Evolutionary conservation across 2,888 invertebrate genomes (phyloP), one percentile per base, ranked within the genome.

Genomic region (Drosophila paucipuncta): DNA sequence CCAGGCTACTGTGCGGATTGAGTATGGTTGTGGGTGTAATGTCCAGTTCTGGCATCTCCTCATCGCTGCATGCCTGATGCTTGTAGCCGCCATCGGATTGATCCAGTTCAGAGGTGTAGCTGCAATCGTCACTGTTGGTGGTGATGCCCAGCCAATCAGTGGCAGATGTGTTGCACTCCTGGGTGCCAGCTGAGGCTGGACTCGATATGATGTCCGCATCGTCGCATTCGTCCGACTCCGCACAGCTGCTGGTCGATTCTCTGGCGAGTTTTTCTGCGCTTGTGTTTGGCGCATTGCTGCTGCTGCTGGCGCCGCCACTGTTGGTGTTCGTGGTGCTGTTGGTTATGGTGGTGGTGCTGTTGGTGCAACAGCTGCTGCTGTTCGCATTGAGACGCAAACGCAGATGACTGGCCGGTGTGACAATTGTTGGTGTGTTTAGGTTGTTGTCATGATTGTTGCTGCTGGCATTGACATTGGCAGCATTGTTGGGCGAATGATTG

Each of bases 111-210:
- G 97, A 97, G 83, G 96, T 96, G 90, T 97, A 97, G 92, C 97
- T 97, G 92, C 97, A 87, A 55, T 87, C 87, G 93, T 94, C 94
- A 94, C 97, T 97, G 93, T 98, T 98, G 85, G 97, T 97, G 53
- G 97, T 97, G 76, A 97, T 96, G 71, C 97, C 97, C 94, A 97
- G 95, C 97, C 97, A 97, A 93, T 97, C 97, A 53, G 97, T 96
- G 88, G 97, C 95, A 10, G 95, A 95, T 10, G 95, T 95, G 35
- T 95, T 95, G 61, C 94, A 95, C 79, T 95, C 95, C n/a, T 94
- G 94, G 41, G 85, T 92, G 65, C 91, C 91, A 10, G 82, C 84
- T 28, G 93, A 92, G 69, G 95, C 94, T 22, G 95, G 95, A 80
- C 95, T 95, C 54, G 95, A 95, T 76, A 95, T 94, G 41, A 95